A percentile compares a stretch with the other conserved stretches of the same genome.
Conservation (phyloP, 2,113 vertebrate species). For the Oostethus manadensis region DNA sequence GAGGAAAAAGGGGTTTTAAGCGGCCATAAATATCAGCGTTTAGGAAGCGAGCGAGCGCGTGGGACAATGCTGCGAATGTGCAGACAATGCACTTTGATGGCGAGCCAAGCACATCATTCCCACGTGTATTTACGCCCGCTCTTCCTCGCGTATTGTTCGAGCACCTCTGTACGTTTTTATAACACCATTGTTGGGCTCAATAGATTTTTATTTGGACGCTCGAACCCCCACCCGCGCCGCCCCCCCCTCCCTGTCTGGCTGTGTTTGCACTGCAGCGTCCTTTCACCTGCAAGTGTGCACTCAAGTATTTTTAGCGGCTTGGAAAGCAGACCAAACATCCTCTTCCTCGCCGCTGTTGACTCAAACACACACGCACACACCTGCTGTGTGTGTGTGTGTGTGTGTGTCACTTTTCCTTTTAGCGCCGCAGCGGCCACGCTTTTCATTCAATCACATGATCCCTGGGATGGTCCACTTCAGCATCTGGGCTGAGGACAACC, state of each 20-base stretch:
- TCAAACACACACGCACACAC: neutral
- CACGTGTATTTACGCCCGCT: slow-evolving; percentile 66
- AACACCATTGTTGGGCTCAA: slow-evolving; percentile 73
- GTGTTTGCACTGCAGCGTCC: slow-evolving; percentile 62
- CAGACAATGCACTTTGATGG: slow-evolving; percentile 76
- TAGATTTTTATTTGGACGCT: slow-evolving; percentile 68
- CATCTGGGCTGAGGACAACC: no score
- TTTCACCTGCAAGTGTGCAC: slow-evolving; percentile 76
- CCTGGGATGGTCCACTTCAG: no score
- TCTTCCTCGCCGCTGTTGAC: slow-evolving; percentile 77
- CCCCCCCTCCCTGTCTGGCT: slow-evolving; percentile 30
- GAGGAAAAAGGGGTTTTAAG: slow-evolving; percentile 45
- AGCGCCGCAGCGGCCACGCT: neutral
- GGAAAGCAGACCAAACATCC: slow-evolving; percentile 76
- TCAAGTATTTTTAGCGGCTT: slow-evolving; percentile 69
- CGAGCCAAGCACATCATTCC: slow-evolving; percentile 65
- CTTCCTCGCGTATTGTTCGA: slow-evolving; percentile 72
- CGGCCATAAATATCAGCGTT: slow-evolving; percentile 44
- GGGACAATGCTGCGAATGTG: slow-evolving; percentile 68
- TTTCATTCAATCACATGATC: neutral
- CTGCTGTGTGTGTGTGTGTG: no score
- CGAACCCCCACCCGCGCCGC: slow-evolving; percentile 17
- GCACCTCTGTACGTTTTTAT: slow-evolving; percentile 71
- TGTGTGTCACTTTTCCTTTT: neutral
- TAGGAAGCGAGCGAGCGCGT: slow-evolving; percentile 36